Evolutionary conservation across 2,113 vertebrate genomes (phyloP).

Genomic region (Puffinus mauretanicus): DNA sequence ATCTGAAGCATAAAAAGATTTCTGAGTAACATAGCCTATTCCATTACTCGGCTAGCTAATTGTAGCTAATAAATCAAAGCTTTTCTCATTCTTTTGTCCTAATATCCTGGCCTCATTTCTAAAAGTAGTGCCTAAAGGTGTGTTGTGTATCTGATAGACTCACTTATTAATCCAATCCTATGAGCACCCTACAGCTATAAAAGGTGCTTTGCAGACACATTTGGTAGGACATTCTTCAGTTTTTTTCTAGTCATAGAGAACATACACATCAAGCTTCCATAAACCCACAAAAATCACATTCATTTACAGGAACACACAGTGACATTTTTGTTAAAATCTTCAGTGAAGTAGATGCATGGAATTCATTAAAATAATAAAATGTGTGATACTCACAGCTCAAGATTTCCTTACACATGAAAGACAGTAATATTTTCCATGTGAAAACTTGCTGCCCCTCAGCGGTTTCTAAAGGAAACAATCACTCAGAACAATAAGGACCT

Average conservation of each 20-base stretch:
- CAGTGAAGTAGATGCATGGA: not conserved
- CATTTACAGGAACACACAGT: not conserved
- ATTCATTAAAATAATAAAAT: not conserved
- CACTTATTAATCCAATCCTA: not conserved
- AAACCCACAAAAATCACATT: not conserved
- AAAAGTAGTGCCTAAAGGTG: not conserved
- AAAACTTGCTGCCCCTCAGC: slow-evolving; percentile 36
- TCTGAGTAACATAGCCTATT: not conserved
- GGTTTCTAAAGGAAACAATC: not conserved
- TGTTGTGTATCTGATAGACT: not conserved
- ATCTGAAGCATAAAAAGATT: not conserved
- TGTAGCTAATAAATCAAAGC: not conserved
- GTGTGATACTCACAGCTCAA: not conserved
- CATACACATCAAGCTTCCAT: not conserved
- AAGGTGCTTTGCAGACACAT: not conserved
- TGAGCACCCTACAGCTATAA: not conserved
- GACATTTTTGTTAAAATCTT: not conserved
- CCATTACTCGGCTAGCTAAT: not conserved
- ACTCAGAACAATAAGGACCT: not conserved
- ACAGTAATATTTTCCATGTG: not conserved
- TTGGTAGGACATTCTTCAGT: not conserved
- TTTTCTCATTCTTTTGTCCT: not conserved
- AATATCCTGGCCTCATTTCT: not conserved
- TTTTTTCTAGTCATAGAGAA: not conserved
- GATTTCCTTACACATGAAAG: not conserved